Base-by-base conservation (phyloP, 2,113 vertebrate species). In the Anser cygnoides region DNA sequence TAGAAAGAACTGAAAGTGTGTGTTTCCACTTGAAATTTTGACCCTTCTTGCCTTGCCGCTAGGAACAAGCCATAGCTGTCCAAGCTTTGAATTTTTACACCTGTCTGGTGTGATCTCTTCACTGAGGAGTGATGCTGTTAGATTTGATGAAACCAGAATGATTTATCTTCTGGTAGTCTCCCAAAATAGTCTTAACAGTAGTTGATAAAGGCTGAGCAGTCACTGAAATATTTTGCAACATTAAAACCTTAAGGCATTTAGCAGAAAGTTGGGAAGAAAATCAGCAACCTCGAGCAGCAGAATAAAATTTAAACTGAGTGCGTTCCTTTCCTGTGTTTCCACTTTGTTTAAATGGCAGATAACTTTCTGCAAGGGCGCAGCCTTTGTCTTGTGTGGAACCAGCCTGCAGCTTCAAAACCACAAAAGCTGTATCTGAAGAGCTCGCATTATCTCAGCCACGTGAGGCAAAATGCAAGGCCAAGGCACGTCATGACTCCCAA, bases 21-120 rank as follows among this genome's bases (percentile, higher is more conserved):
- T 80, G 37, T 95, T 86, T 83, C 57, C 31, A 11, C 41, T 44
- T 85, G 26, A 67, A 75, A 61, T 43, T 13, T 39, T 55, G 87
- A 59, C 33, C 44, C 76, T 76, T 71, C n/a, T 77, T 66, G 28
- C 37, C 71, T 89, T 83, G 28, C 71, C 1, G 0, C 71, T 79
- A 66, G 67, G 63, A 85, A 28, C 6, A 57, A 87, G 31, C 26
- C 37, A 10, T 89, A 55, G 50, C 52, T 86, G 41, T 66, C 67
- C 72, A 39, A 16, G 23, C 43, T 92, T 86, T 77, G 58, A 66
- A 13, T 76, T 91, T 96, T 84, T 79, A 39, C 25, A 71, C 77
- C 67, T 92, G 65, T 71, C 77, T 91, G 29, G n/a, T 55, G 3
- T 29, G 54, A 72, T 91, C 44, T 81, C 39, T 74, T 87, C 0